Evolutionary conservation across 2,888 invertebrate species (phyloP).

Genomic region (Tinea pellionella): DNA sequence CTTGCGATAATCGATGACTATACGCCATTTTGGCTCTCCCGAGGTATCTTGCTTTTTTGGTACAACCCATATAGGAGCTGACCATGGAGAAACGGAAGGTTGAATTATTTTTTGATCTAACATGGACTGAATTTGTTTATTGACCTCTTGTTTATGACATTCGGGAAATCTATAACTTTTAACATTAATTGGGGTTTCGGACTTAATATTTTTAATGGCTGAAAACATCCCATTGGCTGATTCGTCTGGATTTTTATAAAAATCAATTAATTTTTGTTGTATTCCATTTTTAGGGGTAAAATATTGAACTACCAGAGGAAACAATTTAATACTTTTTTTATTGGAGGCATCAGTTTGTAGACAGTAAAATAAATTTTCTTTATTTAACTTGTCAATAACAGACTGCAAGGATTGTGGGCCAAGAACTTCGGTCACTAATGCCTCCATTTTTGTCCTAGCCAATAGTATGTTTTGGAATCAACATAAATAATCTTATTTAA

Average conservation of each 20-base stretch:
- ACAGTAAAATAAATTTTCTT: constrained; percentile 22
- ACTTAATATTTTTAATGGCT: constrained; percentile 19
- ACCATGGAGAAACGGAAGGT: too few species aligned
- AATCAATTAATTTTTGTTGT: constrained; percentile 1
- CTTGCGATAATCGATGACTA: too few species aligned
- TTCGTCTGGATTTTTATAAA: neutral
- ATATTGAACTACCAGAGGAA: constrained; percentile 11
- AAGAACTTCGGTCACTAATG: constrained; percentile 24
- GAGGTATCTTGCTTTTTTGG: too few species aligned
- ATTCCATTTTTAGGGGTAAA: constrained; percentile 5
- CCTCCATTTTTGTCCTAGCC: constrained; percentile 25
- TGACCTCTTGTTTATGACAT: too few species aligned
- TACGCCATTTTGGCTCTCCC: too few species aligned
- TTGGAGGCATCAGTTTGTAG: constrained; percentile 26
- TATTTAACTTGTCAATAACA: constrained; percentile 22
- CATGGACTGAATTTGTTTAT: too few species aligned
- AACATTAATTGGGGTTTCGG: too few species aligned
- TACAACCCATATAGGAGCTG: too few species aligned
- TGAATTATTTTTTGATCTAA: too few species aligned
- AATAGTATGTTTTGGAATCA: constrained; percentile 21
- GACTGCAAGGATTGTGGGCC: constrained; percentile 20
- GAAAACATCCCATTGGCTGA: neutral
- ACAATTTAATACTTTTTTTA: constrained; percentile 20
- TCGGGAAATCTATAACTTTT: too few species aligned
- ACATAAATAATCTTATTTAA: constrained; percentile 23